Base-by-base conservation (phyloP, 2,888 invertebrate species). In the Serripes groenlandicus region DNA sequence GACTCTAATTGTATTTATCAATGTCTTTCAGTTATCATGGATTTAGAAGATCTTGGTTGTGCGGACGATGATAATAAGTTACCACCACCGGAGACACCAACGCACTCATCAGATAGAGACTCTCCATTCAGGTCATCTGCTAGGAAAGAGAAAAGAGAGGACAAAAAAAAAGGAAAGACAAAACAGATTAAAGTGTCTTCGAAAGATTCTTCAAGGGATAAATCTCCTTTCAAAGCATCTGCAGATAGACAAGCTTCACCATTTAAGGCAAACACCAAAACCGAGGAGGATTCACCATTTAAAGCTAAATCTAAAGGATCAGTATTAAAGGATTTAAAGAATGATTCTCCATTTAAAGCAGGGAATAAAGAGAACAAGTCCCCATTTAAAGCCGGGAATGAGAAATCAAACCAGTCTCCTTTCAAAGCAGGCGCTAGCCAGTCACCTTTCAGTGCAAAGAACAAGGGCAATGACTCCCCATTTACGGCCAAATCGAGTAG, bases 21-120 rank as follows among this genome's bases (percentile, higher is more conserved):
- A n/a, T n/a, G n/a, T n/a, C n/a, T n/a, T n/a, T 26, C 87, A 92
- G 91, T 86, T 34, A 82, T 88, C 23, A 88, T 88, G 88, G 86
- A 88, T 54, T 68, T 88, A 1, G 88, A 86, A 49, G 85, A 81
- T 3, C 74, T 88, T 30, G 86, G 79, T 4, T 84, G 76, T 21
- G 75, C 75, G 18, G 75, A 56, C 7, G 78, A 75, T 2, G 81
- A 81, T 28, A 42, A n/a, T 77, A 66, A 83, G 18, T 35, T 78
- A 37, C 75, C 78, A 3, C 56, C 54, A 5, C 68, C 71, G n/a
- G 75, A 75, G 1, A 78, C 83, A 4, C 60, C 75, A 23, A 66
- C 66, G 15, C 66, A 21, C 34, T 34, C 32, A 26, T 68, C 72
- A n/a, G 54, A 69, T 30, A 77, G 54, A 35, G 80, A 82, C n/a